Evolutionary conservation across 2,888 invertebrate species (phyloP).

Genomic region (Psylliodes chrysocephalus): DNA sequence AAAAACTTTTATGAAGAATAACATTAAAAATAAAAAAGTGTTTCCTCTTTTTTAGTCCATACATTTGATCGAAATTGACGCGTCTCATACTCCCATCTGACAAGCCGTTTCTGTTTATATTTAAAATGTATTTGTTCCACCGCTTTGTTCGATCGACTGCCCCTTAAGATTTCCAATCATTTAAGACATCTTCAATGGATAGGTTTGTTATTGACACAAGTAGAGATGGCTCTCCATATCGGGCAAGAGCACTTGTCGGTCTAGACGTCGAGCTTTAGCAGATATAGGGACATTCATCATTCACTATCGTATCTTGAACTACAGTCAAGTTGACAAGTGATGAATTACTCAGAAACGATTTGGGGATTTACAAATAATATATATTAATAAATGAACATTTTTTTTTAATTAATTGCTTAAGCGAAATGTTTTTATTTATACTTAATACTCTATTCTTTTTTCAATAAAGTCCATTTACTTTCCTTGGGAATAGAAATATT

Average conservation of each 20-base stretch:
- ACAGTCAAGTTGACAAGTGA: conserved; percentile 4
- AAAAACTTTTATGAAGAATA: too few relatives aligned
- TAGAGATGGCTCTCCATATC: conserved; percentile 20
- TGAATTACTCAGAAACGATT: conserved; percentile 10
- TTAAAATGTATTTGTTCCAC: background rate
- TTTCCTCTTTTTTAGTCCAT: too few relatives aligned
- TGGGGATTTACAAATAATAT: background rate
- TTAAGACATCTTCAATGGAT: conserved; percentile 14
- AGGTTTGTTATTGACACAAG: conserved; percentile 18
- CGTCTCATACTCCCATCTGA: too few relatives aligned
- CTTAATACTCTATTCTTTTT: too few relatives aligned
- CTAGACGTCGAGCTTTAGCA: conserved; percentile 5
- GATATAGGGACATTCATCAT: conserved; percentile 15
- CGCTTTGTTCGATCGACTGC: background rate
- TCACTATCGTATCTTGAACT: conserved; percentile 6
- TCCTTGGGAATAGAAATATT: too few relatives aligned
- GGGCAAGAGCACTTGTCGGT: conserved; percentile 10
- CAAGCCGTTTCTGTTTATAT: background rate
- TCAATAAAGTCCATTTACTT: too few relatives aligned
- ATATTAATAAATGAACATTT: too few relatives aligned
- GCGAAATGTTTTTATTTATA: too few relatives aligned
- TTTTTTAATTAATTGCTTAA: too few relatives aligned
- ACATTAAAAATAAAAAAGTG: too few relatives aligned
- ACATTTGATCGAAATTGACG: too few relatives aligned
- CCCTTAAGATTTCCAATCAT: conserved; percentile 11